Evolutionary conservation across 1,140 invertebrate genomes (phyloP).

Genomic region (Magallana angulata): DNA sequence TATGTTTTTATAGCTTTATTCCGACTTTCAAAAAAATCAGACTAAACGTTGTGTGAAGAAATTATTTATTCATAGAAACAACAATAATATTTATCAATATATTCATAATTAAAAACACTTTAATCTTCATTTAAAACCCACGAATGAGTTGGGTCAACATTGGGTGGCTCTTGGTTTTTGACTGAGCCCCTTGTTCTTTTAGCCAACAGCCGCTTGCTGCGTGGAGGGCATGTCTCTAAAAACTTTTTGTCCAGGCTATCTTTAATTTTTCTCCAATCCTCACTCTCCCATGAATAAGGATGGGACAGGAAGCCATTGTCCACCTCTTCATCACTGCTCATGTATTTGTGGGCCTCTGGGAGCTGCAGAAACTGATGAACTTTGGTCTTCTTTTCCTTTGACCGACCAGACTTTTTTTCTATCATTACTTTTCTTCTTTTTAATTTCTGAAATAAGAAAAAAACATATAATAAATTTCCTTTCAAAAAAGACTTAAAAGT

Average conservation of each 20-base stretch:
- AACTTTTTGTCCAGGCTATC: not conserved
- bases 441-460: not conserved
- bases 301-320: not conserved
- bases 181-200: not conserved
- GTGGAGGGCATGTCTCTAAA: not conserved
- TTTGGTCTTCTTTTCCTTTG: not conserved
- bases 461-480: not conserved
- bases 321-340: not conserved
- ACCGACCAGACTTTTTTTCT: not conserved
- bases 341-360: not conserved
- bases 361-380: not conserved
- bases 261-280: not conserved
- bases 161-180: not conserved
- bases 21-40: not conserved
- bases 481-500: no score
- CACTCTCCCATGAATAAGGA: not conserved
- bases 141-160: not conserved
- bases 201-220: not conserved
- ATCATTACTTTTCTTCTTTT: not conserved
- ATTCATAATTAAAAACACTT: not conserved
- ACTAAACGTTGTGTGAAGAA: not conserved
- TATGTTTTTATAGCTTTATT: not conserved
- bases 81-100: no score
- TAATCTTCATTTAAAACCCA: not conserved
- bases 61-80: not conserved